Base-by-base conservation (phyloP, 1,140 invertebrate species). In the Homalodisca vitripennis region DNA sequence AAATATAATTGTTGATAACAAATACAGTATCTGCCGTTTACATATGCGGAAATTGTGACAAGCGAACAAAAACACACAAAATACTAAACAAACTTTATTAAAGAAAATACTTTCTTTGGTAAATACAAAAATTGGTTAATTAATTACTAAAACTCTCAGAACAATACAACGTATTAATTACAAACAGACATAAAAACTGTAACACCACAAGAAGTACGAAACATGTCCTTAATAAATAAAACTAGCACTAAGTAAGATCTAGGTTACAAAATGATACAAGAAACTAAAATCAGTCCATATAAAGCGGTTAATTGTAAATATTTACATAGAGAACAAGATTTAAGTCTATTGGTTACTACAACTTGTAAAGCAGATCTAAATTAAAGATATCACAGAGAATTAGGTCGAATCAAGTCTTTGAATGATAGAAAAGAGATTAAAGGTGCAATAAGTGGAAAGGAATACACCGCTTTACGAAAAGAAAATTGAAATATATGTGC, bases 371-470 rank as follows among this genome's bases (percentile, higher is more conserved):
- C 55, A 29, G 24, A 30, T 27, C 55, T 60, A 60, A 60, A 60
- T 60, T 27, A 60, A 22, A 60, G 55, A 60, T 60, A 60, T 60
- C 55, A 60, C 55, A 60, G 55, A 53, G 48, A 60, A 24, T 60
- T 26, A 60, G 29, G 55, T 13, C 2, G 10, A 60, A 60, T 60
- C 26, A 29, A 60, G 24, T 60, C 12, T 6, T 22, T 3, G 20
- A 53, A 14, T 12, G 17, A 20, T 53, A 53, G 6, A 41, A 41
- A 41, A 41, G 17, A 41, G 34, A 41, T 10, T 6, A 17, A 41
- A 41, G 6, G 6, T 10, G 6, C 34, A 41, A 41, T 17, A 10
- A 41, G 34, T 41, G 34, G 34, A 41, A 10, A 41, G 34, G 17
- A 53, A 53, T n/a, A n/a, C n/a, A n/a, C n/a, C n/a, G n/a, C n/a